Evolutionary conservation across 2,113 vertebrate species (phyloP).

Genomic region (Suricata suricatta): DNA sequence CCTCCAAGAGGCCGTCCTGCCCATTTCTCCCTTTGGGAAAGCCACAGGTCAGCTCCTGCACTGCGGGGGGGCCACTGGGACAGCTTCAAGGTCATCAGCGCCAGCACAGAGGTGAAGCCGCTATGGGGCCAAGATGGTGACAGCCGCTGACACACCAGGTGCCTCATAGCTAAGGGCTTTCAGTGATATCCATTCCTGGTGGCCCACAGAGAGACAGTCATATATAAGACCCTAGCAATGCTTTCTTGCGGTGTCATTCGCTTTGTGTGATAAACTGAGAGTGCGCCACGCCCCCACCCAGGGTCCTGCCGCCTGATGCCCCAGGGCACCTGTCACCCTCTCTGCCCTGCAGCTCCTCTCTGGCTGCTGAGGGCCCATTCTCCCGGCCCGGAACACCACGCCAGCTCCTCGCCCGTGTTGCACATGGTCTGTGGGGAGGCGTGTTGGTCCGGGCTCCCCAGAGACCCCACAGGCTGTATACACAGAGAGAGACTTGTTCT

Average conservation of each 20-base stretch:
- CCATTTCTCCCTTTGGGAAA: not conserved
- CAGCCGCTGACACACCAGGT: not conserved
- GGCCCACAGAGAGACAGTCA: not conserved
- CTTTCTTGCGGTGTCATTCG: rapidly evolving
- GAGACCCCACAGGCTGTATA: not conserved
- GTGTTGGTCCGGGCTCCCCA: not conserved
- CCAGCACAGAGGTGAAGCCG: rapidly evolving
- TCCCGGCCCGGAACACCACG: not conserved
- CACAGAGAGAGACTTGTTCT: not conserved
- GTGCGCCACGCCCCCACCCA: rapidly evolving
- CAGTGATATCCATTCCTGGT: rapidly evolving
- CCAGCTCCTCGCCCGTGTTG: not conserved
- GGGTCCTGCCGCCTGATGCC: rapidly evolving
- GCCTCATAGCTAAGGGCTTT: rapidly evolving
- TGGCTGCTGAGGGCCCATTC: rapidly evolving
- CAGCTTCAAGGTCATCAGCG: rapidly evolving
- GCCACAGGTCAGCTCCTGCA: rapidly evolving
- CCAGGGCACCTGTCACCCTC: rapidly evolving
- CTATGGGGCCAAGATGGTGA: rapidly evolving
- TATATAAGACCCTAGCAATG: rapidly evolving
- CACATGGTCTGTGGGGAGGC: not conserved
- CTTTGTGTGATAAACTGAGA: not conserved
- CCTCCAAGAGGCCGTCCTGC: rapidly evolving
- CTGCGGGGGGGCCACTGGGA: rapidly evolving
- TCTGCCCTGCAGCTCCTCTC: too few species aligned